These are phyloP conservation scores for Coranthus polyacanthus DNA, from an alignment of 2,797 vertebrate species.

Conservation along the genomic window DNA sequence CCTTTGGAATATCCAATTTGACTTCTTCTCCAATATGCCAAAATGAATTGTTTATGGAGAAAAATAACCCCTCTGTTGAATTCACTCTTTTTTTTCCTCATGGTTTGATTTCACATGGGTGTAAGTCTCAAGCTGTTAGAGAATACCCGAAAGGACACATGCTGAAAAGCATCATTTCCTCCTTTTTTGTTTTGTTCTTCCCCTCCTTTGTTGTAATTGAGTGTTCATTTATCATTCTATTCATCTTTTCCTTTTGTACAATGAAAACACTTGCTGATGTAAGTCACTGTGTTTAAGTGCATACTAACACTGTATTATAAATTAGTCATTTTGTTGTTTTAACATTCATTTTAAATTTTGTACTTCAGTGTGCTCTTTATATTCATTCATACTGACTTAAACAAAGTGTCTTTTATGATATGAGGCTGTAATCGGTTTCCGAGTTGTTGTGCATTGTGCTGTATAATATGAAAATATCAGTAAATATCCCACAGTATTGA, in stretches of 20 bases:
- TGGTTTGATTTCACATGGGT: slow-evolving; percentile 68
- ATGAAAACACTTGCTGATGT: slow-evolving; percentile 52
- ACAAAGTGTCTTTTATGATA: slow-evolving; percentile 41
- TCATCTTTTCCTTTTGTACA: slow-evolving; percentile 48
- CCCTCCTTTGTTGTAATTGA: slow-evolving; percentile 57
- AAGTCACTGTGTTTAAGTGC: slow-evolving; percentile 48
- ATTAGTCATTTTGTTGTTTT: slow-evolving; percentile 48
- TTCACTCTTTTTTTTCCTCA: slow-evolving; percentile 39
- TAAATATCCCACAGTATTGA: slow-evolving; percentile 51
- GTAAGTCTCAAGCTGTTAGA: slow-evolving; percentile 61
- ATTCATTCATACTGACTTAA: slow-evolving; percentile 45
- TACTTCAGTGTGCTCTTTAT: slow-evolving; percentile 54
- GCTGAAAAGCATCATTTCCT: slow-evolving; percentile 40
- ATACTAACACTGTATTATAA: slow-evolving; percentile 43
- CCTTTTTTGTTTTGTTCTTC: slow-evolving; percentile 27
- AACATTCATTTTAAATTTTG: slow-evolving; percentile 51
- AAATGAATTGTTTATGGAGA: slow-evolving; percentile 84
- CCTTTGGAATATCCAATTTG: slow-evolving; percentile 83
- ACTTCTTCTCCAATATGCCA: slow-evolving; percentile 76
- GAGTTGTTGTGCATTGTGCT: slow-evolving; percentile 44
- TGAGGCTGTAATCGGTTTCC: slow-evolving; percentile 34
- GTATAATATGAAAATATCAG: slow-evolving; percentile 42
- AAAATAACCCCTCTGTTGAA: slow-evolving; percentile 80
- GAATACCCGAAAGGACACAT: slow-evolving; percentile 41
- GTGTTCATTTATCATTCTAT: slow-evolving; percentile 60